Evolutionary conservation across 2,888 invertebrate genomes (phyloP), one percentile per base, ranked within the genome.

Genomic region (Cosmopolites sordidus): DNA sequence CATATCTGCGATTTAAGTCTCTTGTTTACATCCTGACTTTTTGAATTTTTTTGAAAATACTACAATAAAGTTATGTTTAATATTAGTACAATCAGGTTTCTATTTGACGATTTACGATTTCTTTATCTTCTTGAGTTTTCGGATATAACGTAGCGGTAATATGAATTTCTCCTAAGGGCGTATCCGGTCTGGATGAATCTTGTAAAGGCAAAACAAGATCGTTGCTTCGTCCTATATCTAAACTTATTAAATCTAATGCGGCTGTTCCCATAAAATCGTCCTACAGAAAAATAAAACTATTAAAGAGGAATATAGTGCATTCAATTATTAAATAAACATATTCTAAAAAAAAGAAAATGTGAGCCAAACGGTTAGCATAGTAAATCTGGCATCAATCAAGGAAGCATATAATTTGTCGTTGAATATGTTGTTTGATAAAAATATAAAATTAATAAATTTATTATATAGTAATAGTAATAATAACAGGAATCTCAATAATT

Each of bases 181-280:
- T 73, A 16, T 75, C 79, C 0, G 83, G 81, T 61, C 86, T 83
- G 46, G 81, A 81, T 0, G 87, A 84, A 70, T 94, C 95, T 60
- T 84, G 84, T 15, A 97, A 79, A 61, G 86, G 82, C 43, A 98
- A 77, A 50, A 81, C 82, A 60, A 96, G 72, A 66, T 97, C 95
- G 63, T 83, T 84, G 1, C 83, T 74, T 56, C 85, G 78, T 43
- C 86, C 88, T 45, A 92, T 78, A 65, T 94, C 93, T 58, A 96
- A 72, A 40, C 84, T 82, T 1, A 89, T 87, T 48, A 97, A 80
- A 71, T 95, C 92, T 61, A 99, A 73, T 59, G 82, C 82, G 5
- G 92, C 89, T 46, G 89, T 83, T 1, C 98, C 98, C 95, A 99
- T 97, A 72, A 96, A 96, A 77, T 99, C 98, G 72, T 98, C 98